phyloP scores from a whole-genome alignment of 2,888 invertebrate genomes.

The Cataglyphis cursor region DNA sequence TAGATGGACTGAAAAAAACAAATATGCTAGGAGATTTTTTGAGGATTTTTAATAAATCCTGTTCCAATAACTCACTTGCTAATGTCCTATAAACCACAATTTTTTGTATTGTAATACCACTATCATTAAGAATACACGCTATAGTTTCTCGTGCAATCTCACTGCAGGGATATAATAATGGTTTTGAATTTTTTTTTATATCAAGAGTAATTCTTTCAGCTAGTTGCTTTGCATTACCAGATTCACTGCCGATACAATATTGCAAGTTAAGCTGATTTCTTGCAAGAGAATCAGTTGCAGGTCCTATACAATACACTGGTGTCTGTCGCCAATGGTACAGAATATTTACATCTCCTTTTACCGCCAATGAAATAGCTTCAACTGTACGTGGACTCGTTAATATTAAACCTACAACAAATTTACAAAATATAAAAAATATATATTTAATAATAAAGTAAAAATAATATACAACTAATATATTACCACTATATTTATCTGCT shows the following conservation, averaged over 20 bases:
- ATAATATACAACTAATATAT: conserved; percentile 7
- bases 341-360: conserved; percentile 63
- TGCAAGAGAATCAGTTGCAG: conserved; percentile 80
- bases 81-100: conserved; percentile 81
- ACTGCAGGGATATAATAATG: conserved; percentile 84
- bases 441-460: neutral
- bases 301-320: conserved; percentile 83
- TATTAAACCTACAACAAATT: conserved; percentile 79
- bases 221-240: conserved; percentile 83
- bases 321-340: conserved; percentile 77
- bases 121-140: conserved; percentile 71
- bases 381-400: conserved; percentile 84
- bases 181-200: conserved; percentile 60
- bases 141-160: conserved; percentile 83
- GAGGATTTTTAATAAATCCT: conserved; percentile 74
- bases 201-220: conserved; percentile 77
- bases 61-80: conserved; percentile 76
- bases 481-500: conserved; percentile 80
- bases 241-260: conserved; percentile 78
- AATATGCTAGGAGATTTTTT: conserved; percentile 73
- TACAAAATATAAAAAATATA: conserved; percentile 21
- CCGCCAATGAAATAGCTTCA: conserved; percentile 78
- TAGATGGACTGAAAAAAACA: conserved; percentile 85
- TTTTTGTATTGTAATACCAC: conserved; percentile 75
- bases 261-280: conserved; percentile 74